Base-by-base conservation (phyloP, 2,888 invertebrate genomes). In the Trachelus stipa region DNA sequence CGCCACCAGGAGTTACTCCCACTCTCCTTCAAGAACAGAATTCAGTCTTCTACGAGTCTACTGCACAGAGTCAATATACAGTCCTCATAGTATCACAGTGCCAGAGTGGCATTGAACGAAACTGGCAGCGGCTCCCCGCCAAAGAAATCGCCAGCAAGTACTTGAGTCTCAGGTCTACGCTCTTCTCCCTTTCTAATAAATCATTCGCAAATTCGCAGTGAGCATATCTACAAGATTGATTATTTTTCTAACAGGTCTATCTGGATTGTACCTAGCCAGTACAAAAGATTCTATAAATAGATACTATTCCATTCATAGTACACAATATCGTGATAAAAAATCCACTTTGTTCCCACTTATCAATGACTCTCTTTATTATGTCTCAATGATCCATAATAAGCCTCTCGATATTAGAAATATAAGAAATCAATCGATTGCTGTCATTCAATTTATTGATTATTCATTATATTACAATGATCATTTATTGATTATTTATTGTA, bases 1-100 rank as follows among this genome's bases (percentile, higher is more conserved):
- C 85, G 86, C 6, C 12, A 80, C 84, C 84, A 83, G 86, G 84
- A 84, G 83, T 84, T 79, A 83, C 85, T 84, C 85, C 74, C 34
- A 30, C 74, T 76, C 77, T 68, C 78, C 84, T 84, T 81, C 83
- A 79, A 80, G 80, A 85, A 86, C 82, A 85, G 84, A 88, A 87
- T 88, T 88, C 87, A 87, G 82, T 86, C 85, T 82, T 86, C 83
- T 79, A 77, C 79, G 78, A 76, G 76, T 80, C 79, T 80, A 80
- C 81, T 81, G 84, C 80, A 81, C 80, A 71, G 73, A 15, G 9
- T 6, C 15, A 56, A 56, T 56, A 56, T 56, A 56, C 40, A 56
- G 40, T 23, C 23, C 40, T 56, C 23, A 23, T 1, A 23, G 6
- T 56, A 56, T 56, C 23, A 56, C 23, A 56, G 40, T 56, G 40